Evolutionary conservation across 2,113 vertebrate genomes (phyloP), one percentile per base, ranked within the genome.

Genomic region (Sciurus niger): DNA sequence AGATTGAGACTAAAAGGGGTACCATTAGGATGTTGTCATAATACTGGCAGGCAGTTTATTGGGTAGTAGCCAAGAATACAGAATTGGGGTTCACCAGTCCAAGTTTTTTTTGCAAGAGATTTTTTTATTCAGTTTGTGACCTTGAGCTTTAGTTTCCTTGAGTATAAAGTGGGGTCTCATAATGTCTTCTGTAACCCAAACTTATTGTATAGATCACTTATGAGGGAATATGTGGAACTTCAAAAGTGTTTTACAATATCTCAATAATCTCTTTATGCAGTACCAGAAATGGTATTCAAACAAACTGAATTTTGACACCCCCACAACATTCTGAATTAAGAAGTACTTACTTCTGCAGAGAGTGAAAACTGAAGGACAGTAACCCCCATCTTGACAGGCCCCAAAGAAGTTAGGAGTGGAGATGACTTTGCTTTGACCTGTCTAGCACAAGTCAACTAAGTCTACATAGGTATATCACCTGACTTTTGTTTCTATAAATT

Each of bases 81-180:
- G 16, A 58, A 43, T 4, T 2, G 9, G 30, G 9, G 28, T 55
- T 89, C 48, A 8, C 25, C 9, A 4, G 22, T 3, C 1, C 4
- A 13, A 8, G 24, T 4, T 1, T 51, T 0, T n/a, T 6, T 40
- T 40, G 4, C 22, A 53, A 18, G 55, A 28, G 22, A 16, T 48
- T 87, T 68, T 40, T 58, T 58, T 72, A 9, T 76, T 40, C 43
- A 25, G 7, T 37, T 37, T 32, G 11, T 4, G 17, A 37, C 48
- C 65, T 80, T 84, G 34, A 80, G n/a, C 37, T 77, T 73, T 16
- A 46, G 58, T 51, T 80, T 68, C 43, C 51, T 82, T 2, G 1
- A 28, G 51, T 24, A 34, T 65, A n/a, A 76, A 77, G 20, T 14
- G 7, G 14, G 34, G 34, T 72, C 8, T 65, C 1, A 3, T 24